Evolutionary conservation across 2,797 vertebrate species (phyloP), one percentile per base, ranked within the genome.

Genomic region (Cottoperca gobio): DNA sequence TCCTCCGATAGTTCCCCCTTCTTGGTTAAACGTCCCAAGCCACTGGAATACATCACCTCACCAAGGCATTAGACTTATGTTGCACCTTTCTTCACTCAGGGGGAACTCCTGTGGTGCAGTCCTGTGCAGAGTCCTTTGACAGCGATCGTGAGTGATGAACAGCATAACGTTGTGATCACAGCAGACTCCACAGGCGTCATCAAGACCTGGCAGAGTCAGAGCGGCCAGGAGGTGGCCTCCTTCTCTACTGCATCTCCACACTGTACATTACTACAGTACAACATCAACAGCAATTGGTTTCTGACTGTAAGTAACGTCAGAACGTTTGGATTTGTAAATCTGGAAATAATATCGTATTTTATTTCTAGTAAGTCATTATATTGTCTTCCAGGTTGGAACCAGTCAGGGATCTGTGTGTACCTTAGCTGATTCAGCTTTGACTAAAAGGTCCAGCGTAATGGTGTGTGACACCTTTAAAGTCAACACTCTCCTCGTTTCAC

Each of bases 51-150:
- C 37, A 73, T 40, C 6, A 6, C 1, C 31, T 28, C 17, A 21
- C 23, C 3, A 21, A 21, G 24, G 1, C 49, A 21, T 43, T 61
- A 3, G 48, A 23, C 52, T 48, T 8, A 42, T 31, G 13, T 17
- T 42, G 13, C 19, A 7, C 26, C 5, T 28, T 40, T 49, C 33
- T 43, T 28, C 14, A 17, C 28, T 16, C 82, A 96, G 96, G 94
- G 93, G 49, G 66, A 79, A 1, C 88, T 91, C 73, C 76, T 94
- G 55, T 95, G 94, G 96, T 92, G 92, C 39, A 96, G 94, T 66
- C 91, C 93, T 21, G 67, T 69, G 7, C 92, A 95, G 86, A 92
- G 85, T 37, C 92, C 94, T 16, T 66, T 96, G 81, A 88, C 87
- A 3, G 84, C 63, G 19, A 83, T 95, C 33, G 48, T 89, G 11